Percentiles rank a stretch among this genome's conserved stretches.
These are phyloP conservation scores for Torymus auratus DNA, from an alignment of 2,888 invertebrate genomes.

Conservation along the genomic window DNA sequence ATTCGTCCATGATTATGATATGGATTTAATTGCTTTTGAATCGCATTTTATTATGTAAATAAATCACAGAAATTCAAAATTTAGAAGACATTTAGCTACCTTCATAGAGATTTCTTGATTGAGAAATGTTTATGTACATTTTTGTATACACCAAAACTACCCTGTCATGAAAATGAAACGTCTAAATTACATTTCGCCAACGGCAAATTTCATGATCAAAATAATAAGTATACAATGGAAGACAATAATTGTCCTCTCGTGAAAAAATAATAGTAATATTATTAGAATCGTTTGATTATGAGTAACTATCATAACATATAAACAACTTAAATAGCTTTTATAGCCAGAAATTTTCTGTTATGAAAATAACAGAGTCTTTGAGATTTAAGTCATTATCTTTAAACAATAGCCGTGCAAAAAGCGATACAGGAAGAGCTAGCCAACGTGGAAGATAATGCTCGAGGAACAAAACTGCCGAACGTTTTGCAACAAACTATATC, in stretches of 20 bases:
- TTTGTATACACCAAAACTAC: slow-evolving; percentile 45
- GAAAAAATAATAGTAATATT: slow-evolving; percentile 24
- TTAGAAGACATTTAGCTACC: slow-evolving; percentile 37
- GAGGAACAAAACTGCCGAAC: slow-evolving; percentile 18
- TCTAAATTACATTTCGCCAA: slow-evolving; percentile 18
- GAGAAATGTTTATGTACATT: slow-evolving; percentile 51
- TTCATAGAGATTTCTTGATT: not conserved
- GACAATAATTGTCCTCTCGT: slow-evolving; percentile 11
- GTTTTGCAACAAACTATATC: slow-evolving; percentile 12
- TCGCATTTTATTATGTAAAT: slow-evolving; percentile 28
- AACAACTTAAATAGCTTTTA: slow-evolving; percentile 15
- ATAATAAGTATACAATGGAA: slow-evolving; percentile 29
- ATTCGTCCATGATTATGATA: slow-evolving; percentile 55
- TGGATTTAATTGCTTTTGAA: slow-evolving; percentile 49
- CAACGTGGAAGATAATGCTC: slow-evolving; percentile 13
- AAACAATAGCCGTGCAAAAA: slow-evolving; percentile 37
- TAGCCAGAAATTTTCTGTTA: slow-evolving; percentile 1
- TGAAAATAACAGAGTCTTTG: not conserved
- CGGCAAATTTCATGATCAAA: slow-evolving; percentile 22
- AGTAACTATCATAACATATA: slow-evolving; percentile 19
- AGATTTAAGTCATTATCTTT: slow-evolving; percentile 5
- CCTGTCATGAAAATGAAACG: slow-evolving; percentile 38
- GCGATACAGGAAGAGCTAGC: slow-evolving; percentile 13
- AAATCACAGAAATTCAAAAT: slow-evolving; percentile 55
- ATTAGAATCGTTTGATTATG: slow-evolving; percentile 14